Conservation (phyloP, 2,113 vertebrate species). For the Nothoprocta pentlandii region DNA sequence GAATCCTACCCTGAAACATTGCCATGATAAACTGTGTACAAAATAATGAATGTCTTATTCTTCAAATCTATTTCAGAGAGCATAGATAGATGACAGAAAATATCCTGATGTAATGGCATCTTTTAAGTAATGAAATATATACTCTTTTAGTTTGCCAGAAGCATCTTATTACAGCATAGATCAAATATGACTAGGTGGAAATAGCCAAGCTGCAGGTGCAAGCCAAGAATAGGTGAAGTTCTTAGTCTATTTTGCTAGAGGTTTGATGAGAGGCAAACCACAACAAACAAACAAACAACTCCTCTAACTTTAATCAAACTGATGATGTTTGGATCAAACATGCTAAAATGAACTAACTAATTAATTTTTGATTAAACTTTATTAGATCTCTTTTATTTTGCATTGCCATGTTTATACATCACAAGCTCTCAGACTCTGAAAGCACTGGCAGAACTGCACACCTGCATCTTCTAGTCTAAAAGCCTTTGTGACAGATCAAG, state of each 20-base stretch:
- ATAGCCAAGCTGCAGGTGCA: background rate
- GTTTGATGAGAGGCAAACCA: background rate
- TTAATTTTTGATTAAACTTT: background rate
- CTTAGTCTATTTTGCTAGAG: background rate
- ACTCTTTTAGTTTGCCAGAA: background rate
- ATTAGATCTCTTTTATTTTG: background rate
- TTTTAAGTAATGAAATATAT: conserved; percentile 1
- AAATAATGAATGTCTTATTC: background rate
- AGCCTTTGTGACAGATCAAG: background rate
- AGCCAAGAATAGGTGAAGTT: background rate
- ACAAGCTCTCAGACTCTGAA: background rate
- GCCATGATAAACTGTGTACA: background rate
- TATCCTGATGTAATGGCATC: background rate
- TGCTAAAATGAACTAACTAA: background rate
- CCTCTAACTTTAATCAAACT: background rate
- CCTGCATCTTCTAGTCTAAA: background rate
- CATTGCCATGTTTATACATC: background rate
- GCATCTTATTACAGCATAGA: background rate
- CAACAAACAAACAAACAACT: too few species aligned
- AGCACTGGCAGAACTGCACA: background rate
- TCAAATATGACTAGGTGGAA: background rate
- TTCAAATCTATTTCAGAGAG: background rate
- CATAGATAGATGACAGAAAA: background rate
- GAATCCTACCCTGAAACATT: background rate
- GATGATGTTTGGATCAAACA: background rate